Evolutionary conservation across 2,113 vertebrate genomes (phyloP).

Genomic region (Serilophus lunatus): DNA sequence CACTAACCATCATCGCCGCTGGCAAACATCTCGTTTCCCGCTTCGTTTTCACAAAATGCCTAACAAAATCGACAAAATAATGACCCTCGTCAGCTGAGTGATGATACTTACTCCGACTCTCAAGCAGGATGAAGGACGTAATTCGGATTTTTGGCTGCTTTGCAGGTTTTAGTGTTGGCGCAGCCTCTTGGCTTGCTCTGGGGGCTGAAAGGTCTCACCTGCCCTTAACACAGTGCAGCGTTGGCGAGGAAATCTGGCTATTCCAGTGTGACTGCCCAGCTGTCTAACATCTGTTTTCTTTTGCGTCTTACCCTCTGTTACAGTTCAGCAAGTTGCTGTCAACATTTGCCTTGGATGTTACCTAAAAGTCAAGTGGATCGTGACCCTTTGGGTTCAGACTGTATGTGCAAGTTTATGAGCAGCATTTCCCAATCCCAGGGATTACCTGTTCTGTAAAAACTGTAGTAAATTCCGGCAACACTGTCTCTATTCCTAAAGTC

Average conservation of each 20-base stretch:
- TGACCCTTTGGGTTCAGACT: neutral
- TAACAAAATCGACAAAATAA: neutral
- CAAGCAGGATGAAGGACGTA: neutral
- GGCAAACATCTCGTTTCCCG: rapidly evolving
- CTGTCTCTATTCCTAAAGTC: neutral
- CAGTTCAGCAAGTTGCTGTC: neutral
- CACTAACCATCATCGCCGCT: rapidly evolving
- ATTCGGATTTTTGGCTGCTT: neutral
- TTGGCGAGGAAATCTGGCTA: rapidly evolving
- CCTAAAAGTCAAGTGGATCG: neutral
- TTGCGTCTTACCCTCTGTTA: neutral
- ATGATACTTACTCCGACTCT: neutral
- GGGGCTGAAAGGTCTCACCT: neutral
- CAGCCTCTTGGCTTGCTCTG: neutral
- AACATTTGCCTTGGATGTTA: neutral
- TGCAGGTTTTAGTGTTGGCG: neutral
- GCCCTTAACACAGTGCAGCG: neutral
- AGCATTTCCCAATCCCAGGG: neutral
- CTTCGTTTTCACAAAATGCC: neutral
- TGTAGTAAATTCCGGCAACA: neutral
- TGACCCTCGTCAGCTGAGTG: rapidly evolving
- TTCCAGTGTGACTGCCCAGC: neutral
- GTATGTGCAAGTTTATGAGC: rapidly evolving
- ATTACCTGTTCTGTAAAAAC: neutral
- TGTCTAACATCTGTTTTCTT: neutral